Conservation (phyloP, 2,888 invertebrate genomes). For the Tromatobia lineatoria region DNA sequence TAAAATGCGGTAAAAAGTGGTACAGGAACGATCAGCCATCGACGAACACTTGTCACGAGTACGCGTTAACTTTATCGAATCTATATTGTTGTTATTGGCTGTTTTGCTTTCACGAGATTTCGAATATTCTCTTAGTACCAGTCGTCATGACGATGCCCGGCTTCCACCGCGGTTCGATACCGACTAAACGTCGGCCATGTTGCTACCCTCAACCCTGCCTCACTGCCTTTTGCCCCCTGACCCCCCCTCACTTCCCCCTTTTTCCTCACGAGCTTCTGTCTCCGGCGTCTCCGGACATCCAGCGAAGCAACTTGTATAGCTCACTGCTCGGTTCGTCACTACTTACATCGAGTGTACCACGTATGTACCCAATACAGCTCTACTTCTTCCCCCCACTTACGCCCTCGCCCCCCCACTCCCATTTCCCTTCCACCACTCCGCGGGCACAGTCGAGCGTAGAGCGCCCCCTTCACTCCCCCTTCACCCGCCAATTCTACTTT, state of each 20-base stretch:
- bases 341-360: constrained; percentile 8
- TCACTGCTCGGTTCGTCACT: neutral
- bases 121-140: constrained; percentile 57
- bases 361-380: neutral
- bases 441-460: too few relatives aligned
- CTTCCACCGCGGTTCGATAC: constrained; percentile 81
- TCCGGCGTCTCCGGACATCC: neutral
- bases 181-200: constrained; percentile 83
- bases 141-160: constrained; percentile 68
- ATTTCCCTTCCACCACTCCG: neutral
- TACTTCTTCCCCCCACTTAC: neutral
- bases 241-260: constrained; percentile 29
- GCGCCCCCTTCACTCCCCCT: too few relatives aligned
- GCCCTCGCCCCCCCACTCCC: constrained; percentile 16
- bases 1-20: neutral
- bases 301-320: neutral
- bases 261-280: neutral
- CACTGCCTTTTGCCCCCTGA: constrained; percentile 35
- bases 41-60: constrained; percentile 14
- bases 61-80: neutral
- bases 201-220: constrained; percentile 78
- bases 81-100: too few relatives aligned
- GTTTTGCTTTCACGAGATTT: constrained; percentile 51
- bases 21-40: constrained; percentile 31
- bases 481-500: constrained; percentile 3